Evolutionary conservation across 2,888 invertebrate species (phyloP).

Genomic region (Drosophila atripex): DNA sequence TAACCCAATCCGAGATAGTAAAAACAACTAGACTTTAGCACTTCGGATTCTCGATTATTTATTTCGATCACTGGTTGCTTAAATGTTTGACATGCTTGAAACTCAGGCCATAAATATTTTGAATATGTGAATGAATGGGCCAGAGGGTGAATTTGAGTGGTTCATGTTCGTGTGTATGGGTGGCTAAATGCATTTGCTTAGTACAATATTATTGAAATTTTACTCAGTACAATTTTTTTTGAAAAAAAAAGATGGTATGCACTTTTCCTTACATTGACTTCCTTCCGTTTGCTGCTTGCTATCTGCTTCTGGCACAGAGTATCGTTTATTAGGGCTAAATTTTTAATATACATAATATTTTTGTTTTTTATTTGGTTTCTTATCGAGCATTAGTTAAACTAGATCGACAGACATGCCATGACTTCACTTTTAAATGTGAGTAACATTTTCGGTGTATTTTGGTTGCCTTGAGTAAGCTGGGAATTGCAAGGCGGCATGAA

Average conservation of each 20-base stretch:
- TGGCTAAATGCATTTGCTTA: conserved; percentile 61
- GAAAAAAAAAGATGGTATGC: conserved; percentile 26
- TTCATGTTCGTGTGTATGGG: conserved; percentile 9
- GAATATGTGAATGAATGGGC: conserved; percentile 3
- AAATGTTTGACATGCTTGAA: conserved; percentile 24
- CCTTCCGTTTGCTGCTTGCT: conserved; percentile 21
- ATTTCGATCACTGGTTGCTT: conserved; percentile 28
- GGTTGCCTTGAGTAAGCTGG: neutral
- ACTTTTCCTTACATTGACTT: conserved; percentile 14
- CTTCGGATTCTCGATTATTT: conserved; percentile 35
- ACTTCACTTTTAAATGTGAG: conserved; percentile 40
- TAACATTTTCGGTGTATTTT: conserved; percentile 42
- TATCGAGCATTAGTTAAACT: conserved; percentile 66
- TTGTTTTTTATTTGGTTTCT: conserved; percentile 37
- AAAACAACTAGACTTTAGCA: conserved; percentile 7
- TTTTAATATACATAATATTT: conserved; percentile 11
- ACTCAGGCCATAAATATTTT: conserved; percentile 5
- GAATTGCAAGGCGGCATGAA: neutral
- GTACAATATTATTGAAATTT: conserved; percentile 50
- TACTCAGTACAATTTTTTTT: conserved; percentile 61
- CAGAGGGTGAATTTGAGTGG: conserved; percentile 6
- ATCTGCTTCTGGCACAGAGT: conserved; percentile 18
- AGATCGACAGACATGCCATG: conserved; percentile 41
- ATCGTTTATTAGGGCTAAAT: conserved; percentile 37
- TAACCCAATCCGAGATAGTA: neutral